A percentile compares a stretch with the other conserved stretches of the same genome.
Conservation (phyloP, 1,140 invertebrate genomes). For the Melitaea cinxia region DNA sequence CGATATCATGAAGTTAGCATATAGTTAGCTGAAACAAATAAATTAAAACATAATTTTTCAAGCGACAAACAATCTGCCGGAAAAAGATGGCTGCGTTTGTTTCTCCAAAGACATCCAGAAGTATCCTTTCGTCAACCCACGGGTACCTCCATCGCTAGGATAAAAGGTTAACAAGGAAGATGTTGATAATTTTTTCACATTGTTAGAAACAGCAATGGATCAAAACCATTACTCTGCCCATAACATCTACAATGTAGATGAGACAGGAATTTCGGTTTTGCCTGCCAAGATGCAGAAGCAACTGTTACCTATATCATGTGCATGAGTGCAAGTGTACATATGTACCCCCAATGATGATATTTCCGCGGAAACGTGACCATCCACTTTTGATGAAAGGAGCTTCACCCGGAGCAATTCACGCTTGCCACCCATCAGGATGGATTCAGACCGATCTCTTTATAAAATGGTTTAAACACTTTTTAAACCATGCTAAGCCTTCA, state of each 20-base stretch:
- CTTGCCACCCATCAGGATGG: constrained; percentile 52
- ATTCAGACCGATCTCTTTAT: constrained; percentile 29
- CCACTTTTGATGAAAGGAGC: constrained; percentile 53
- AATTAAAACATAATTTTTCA: constrained; percentile 17
- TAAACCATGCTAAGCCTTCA: not conserved
- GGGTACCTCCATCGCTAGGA: constrained; percentile 20
- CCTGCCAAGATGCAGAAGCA: constrained; percentile 26
- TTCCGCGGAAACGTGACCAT: constrained; percentile 55
- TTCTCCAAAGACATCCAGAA: constrained; percentile 27
- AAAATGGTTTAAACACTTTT: constrained; percentile 23
- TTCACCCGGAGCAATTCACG: constrained; percentile 55
- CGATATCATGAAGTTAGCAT: constrained; percentile 25
- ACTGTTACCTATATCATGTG: not conserved
- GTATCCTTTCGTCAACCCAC: constrained; percentile 36
- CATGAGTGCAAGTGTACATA: too few species aligned
- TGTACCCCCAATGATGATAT: constrained; percentile 62
- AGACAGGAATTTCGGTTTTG: constrained; percentile 5
- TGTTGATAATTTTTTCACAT: constrained; percentile 33
- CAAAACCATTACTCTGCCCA: not conserved
- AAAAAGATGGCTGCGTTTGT: constrained; percentile 4
- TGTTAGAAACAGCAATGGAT: constrained; percentile 15
- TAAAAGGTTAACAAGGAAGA: constrained; percentile 36
- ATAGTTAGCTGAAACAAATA: constrained; percentile 25
- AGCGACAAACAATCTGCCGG: constrained; percentile 19
- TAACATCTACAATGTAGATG: constrained; percentile 6